phyloP scores from a whole-genome alignment of 2,113 vertebrate genomes.

The Psittacus erithacus region DNA sequence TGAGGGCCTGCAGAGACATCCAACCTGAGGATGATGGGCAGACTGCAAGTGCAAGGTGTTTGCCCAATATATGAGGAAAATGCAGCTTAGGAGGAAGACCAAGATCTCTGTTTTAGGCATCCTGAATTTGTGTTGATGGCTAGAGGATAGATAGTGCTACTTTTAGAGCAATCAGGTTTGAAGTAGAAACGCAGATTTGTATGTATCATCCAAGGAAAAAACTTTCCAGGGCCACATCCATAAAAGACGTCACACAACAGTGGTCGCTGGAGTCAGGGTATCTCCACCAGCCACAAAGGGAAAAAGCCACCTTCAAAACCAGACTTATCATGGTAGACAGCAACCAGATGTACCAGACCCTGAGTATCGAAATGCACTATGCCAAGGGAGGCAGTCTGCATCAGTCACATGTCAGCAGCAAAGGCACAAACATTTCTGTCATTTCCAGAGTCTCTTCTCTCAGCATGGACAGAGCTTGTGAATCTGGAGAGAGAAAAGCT shows the following conservation, averaged over 20 bases:
- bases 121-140: neutral
- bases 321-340: neutral
- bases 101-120: neutral
- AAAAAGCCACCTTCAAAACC: neutral
- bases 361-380: neutral
- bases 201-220: neutral
- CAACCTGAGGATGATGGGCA: neutral
- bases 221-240: neutral
- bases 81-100: neutral
- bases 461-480: neutral
- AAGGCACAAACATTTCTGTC: neutral
- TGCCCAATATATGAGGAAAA: neutral
- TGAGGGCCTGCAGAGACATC: neutral
- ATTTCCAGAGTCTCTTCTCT: neutral
- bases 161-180: neutral
- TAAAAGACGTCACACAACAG: neutral
- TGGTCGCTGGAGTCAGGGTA: neutral
- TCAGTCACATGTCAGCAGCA: neutral
- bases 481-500: neutral
- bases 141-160: neutral
- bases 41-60: neutral
- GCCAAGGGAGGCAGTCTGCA: neutral
- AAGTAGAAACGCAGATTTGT: neutral
- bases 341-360: fast-evolving
- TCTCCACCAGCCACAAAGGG: neutral